A percentile compares a stretch with the other conserved stretches of the same genome.
These are phyloP conservation scores for Mandrillus leucophaeus DNA, from an alignment of 2,113 vertebrate genomes.

Conservation along the genomic window DNA sequence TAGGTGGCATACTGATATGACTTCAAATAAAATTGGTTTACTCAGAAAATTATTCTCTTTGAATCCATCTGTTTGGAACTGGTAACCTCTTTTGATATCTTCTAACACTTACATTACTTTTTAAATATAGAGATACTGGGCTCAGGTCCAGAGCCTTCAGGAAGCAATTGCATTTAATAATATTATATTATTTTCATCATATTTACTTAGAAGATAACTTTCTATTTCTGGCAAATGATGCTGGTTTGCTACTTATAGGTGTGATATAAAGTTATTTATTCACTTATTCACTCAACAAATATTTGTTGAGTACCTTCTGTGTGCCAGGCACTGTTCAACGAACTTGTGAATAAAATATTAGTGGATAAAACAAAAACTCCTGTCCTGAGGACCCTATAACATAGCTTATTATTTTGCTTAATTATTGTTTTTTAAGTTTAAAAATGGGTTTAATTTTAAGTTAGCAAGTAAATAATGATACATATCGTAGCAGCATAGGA, in stretches of 20 bases:
- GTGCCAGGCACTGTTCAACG: neutral
- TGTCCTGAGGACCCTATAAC: neutral
- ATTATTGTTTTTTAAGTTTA: neutral
- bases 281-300: neutral
- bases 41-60: neutral
- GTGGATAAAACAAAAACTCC: neutral
- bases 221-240: neutral
- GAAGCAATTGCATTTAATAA: neutral
- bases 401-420: neutral
- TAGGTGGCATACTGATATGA: neutral
- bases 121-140: neutral
- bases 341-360: neutral
- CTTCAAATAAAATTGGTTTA: neutral
- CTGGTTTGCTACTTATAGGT: neutral
- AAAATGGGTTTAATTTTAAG: conserved; percentile 6
- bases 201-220: neutral
- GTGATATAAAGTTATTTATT: neutral
- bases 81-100: neutral
- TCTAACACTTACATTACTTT: neutral
- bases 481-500: neutral
- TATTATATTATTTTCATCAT: neutral
- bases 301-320: neutral
- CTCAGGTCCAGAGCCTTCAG: neutral
- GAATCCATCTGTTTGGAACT: neutral
- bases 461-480: neutral